These are phyloP conservation scores for Drosophila mimica DNA, from an alignment of 2,888 invertebrate species.

Conservation along the genomic window DNA sequence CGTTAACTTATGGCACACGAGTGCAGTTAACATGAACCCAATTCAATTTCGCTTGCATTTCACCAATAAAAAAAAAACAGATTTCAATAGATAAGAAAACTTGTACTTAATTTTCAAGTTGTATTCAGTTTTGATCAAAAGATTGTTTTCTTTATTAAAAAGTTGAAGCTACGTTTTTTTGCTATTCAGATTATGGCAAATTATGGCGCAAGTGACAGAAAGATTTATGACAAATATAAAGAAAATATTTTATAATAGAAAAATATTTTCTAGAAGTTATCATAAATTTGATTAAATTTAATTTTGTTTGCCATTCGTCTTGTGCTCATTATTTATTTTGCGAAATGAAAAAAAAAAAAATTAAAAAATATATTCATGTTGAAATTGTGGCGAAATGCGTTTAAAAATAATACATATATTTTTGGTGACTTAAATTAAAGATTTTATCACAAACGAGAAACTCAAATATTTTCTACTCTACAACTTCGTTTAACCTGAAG, in stretches of 20 bases:
- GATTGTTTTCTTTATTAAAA: background rate
- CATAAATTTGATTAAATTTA: background rate
- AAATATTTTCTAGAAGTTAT: background rate
- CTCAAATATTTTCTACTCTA: background rate
- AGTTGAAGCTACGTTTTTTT: background rate
- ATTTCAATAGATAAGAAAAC: background rate
- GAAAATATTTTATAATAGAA: background rate
- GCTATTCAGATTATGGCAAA: background rate
- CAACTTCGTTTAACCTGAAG: background rate
- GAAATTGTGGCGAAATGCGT: background rate
- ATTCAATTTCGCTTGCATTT: conserved; percentile 28
- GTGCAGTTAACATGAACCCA: background rate
- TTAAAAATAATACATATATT: too few relatives aligned
- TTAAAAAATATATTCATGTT: background rate
- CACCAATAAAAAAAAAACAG: conserved; percentile 4
- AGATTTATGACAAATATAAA: background rate
- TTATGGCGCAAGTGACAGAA: background rate
- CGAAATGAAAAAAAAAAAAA: background rate
- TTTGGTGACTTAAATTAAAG: background rate
- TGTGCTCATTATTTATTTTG: background rate
- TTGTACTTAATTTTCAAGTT: background rate
- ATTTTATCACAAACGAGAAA: background rate
- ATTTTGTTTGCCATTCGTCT: background rate
- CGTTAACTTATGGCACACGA: conserved; percentile 40
- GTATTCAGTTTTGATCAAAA: background rate